Evolutionary conservation across 2,113 vertebrate genomes (phyloP), one percentile per base, ranked within the genome.

Genomic region (Osmerus eperlanus): DNA sequence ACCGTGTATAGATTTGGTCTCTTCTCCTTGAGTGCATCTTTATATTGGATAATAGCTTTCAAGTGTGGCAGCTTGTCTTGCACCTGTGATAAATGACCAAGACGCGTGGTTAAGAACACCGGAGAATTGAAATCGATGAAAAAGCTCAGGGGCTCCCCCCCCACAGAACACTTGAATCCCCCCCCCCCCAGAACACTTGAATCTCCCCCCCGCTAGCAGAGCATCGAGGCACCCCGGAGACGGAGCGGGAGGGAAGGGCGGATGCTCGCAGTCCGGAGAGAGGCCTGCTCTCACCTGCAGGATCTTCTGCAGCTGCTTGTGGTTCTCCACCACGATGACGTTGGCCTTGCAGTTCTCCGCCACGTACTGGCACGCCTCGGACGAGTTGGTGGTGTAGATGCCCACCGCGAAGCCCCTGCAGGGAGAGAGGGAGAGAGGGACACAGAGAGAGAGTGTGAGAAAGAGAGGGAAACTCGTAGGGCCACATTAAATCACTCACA

Each of bases 331-430:
- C 75, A 98, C 89, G 0, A 98, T 68, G 56, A 98, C 0, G 0
- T 95, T 94, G 36, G 96, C 93, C 60, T 85, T 89, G 74, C 93
- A 93, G 73, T 95, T 93, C 4, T 92, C 86, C 8, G 95, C 95
- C 3, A 95, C 88, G 0, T 95, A 96, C 12, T 91, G 91, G 62
- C 96, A 98, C 0, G 95, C 95, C 0, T 98, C 95, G 0, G 95
- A 81, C 0, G 95, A 96, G 89, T 94, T 98, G 64, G 97, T 99
- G 23, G 94, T 93, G 65, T 98, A 98, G 90, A 99, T 95, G 1
- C 97, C 96, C 47, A 97, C 96, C 5, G 93, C 94, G 67, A 98
- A 89, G 0, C 97, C 97, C 2, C 97, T 98, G 86, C 25, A 54
- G 0, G 21, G 23, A 23, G 23, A 23, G 36, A 41, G 1, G 36